Percentiles rank a stretch among this genome's conserved stretches.
Conservation (phyloP, 2,113 vertebrate genomes). For the Semnornis frantzii region DNA sequence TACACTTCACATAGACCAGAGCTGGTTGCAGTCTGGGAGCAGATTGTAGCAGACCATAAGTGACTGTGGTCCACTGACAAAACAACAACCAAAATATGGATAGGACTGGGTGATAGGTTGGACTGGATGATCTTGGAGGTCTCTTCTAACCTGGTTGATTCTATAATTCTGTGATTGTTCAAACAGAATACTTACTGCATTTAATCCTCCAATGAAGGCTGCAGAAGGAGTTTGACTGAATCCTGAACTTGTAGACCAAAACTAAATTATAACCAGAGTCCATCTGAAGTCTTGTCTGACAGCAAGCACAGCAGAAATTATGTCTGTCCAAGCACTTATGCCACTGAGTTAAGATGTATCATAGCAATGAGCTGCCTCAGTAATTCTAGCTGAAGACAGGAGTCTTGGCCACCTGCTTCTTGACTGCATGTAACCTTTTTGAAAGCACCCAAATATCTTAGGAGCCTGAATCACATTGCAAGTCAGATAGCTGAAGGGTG, state of each 20-base stretch:
- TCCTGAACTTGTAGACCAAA: not conserved
- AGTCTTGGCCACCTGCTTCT: not conserved
- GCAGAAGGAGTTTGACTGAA: not conserved
- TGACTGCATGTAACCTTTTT: constrained; percentile 4
- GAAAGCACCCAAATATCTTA: not conserved
- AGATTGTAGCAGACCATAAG: not conserved
- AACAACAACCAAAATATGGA: not conserved
- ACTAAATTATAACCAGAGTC: constrained; percentile 36
- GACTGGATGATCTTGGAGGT: no score
- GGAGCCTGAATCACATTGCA: not conserved
- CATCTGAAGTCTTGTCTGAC: constrained; percentile 49
- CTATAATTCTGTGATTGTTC: not conserved
- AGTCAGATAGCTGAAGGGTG: constrained; percentile 4
- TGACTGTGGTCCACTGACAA: not conserved
- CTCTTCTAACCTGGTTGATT: no score
- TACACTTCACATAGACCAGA: not conserved
- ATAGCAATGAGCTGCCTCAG: not conserved
- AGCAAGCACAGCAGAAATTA: not conserved
- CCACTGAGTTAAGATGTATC: not conserved
- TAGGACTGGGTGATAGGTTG: no score
- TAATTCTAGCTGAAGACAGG: not conserved
- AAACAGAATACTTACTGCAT: not conserved
- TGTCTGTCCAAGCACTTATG: not conserved
- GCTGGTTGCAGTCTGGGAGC: not conserved
- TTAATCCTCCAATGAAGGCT: not conserved